These are phyloP conservation scores for Aythya fuligula DNA, from an alignment of 2,797 vertebrate genomes.

Conservation along the genomic window DNA sequence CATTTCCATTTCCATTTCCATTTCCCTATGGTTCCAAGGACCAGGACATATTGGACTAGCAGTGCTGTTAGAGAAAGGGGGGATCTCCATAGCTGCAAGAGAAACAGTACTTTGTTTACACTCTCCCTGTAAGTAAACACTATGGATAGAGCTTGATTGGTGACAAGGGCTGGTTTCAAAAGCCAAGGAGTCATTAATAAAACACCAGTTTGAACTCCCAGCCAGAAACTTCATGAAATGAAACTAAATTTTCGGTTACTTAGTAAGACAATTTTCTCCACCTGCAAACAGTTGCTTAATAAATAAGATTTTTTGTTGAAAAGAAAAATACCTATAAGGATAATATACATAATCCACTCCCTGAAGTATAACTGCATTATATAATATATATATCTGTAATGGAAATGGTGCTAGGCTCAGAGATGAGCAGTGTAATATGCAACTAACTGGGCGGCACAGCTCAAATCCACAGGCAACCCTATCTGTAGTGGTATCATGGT, in stretches of 20 bases:
- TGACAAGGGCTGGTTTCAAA: background rate
- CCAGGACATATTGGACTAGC: background rate
- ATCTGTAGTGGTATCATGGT: background rate
- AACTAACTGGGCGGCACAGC: background rate
- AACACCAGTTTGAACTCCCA: background rate
- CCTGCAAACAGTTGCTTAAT: background rate
- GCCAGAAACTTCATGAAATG: background rate
- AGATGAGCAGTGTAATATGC: background rate
- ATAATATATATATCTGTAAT: too few species aligned
- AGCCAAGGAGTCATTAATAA: background rate
- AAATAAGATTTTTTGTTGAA: background rate
- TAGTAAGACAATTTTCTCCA: background rate
- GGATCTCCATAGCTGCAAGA: background rate
- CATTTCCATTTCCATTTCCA: background rate
- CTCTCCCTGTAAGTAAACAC: background rate
- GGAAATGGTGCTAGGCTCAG: background rate
- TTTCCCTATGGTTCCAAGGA: background rate
- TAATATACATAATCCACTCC: background rate
- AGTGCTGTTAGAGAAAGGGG: background rate
- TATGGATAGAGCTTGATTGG: background rate
- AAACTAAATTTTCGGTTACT: background rate
- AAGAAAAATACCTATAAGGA: background rate
- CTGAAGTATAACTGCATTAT: background rate
- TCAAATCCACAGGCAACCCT: background rate
- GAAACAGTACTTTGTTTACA: accelerated